Conservation (phyloP, 2,113 vertebrate species). For the Spheniscus mendiculus region DNA sequence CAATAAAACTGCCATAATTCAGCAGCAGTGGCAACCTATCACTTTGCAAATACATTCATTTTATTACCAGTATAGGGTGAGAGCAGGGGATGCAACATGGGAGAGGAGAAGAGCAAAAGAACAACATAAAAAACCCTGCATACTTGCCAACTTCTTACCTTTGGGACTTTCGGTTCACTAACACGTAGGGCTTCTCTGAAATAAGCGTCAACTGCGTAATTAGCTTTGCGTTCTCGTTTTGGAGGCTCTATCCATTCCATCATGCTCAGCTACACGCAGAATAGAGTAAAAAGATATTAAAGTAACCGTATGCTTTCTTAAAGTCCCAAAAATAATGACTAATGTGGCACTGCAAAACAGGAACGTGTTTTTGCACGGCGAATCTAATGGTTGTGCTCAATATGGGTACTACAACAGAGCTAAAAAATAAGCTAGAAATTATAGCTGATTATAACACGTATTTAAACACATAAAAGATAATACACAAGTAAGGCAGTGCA, state of each 20-base stretch:
- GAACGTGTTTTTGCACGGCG: neutral
- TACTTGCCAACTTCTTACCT: slow-evolving; percentile 70
- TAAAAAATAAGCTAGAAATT: neutral
- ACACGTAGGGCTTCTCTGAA: slow-evolving; percentile 89
- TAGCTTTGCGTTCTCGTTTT: slow-evolving; percentile 90
- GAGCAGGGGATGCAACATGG: neutral
- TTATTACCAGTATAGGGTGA: neutral
- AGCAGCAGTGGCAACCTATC: neutral
- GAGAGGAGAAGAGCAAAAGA: neutral
- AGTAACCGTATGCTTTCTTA: neutral
- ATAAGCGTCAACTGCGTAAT: slow-evolving; percentile 90
- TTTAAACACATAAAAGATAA: neutral
- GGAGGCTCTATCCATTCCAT: slow-evolving; percentile 92
- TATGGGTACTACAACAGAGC: neutral
- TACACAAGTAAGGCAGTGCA: neutral
- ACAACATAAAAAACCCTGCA: neutral
- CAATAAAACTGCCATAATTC: neutral
- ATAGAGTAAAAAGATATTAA: neutral
- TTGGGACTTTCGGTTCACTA: slow-evolving; percentile 86
- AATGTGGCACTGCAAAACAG: neutral
- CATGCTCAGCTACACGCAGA: slow-evolving; percentile 79
- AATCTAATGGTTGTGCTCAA: neutral
- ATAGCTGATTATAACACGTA: neutral
- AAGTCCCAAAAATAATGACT: neutral
- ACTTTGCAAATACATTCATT: neutral